Evolutionary conservation across 2,888 invertebrate species (phyloP), one percentile per base, ranked within the genome.

Genomic region (Drosophila glabriapex): DNA sequence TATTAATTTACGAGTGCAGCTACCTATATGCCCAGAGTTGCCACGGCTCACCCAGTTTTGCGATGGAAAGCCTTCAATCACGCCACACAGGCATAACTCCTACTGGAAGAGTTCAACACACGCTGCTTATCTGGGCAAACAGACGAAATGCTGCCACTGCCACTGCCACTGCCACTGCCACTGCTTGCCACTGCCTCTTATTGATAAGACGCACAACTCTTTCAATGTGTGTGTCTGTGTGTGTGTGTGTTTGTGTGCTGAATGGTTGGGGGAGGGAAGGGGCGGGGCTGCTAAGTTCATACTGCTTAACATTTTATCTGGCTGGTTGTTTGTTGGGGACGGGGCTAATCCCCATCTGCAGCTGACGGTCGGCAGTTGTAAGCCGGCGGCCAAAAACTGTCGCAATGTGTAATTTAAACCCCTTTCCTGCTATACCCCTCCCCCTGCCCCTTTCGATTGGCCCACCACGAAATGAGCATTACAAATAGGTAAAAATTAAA

Each of bases 41-140:
- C 46, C 46, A 46, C 25, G 46, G 16, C 46, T 46, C 25, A 25
- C 43, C 60, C 31, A 41, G 28, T 41, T 54, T 22, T 19, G 28
- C 43, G 80, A 75, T 73, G 83, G 81, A 87, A 88, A 73, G 67
- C 78, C 76, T 85, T 85, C 88, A 82, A 87, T 85, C 85, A 89
- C 64, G 60, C 41, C 29, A 9, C 16, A 4, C 16, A 4, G 10
- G 29, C 52, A 3, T 3, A 55, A n/a, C 64, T 64, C 59, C 76
- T 79, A 80, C 89, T 81, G 84, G 62, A 79, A 83, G 79, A 80
- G 41, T 58, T 43, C 29, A 58, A 43, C 41, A 58, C 10, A 43
- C 39, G 39, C 39, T 28, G 64, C 85, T 89, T 85, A 85, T 85
- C 85, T 79, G 66, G 16, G 67, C 69, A 85, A 84, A 84, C 66